Evolutionary conservation across 2,888 invertebrate genomes (phyloP), one percentile per base, ranked within the genome.

Genomic region (Opisthograptis luteolata): DNA sequence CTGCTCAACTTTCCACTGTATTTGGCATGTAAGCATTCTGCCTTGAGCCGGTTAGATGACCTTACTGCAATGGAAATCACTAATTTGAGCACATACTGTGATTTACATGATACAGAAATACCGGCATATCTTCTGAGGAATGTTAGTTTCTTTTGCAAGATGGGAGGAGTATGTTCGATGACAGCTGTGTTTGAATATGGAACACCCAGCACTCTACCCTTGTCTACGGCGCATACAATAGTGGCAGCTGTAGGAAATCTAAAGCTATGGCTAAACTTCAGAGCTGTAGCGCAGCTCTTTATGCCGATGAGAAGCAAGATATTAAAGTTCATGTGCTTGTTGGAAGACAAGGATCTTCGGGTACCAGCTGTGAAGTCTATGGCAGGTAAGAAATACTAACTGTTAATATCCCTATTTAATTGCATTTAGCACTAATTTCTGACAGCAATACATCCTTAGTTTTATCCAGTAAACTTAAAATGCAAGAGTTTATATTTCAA

Each of bases 81-180:
- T 68, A 93, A 92, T 67, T 85, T 96, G 59, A 94, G 95, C 80
- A 93, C 94, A 57, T 97, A 95, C 78, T 98, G 98, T 89, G 98
- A 98, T 88, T 92, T 98, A 37, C 96, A 98, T 87, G 98, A 98
- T 84, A 96, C 97, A 44, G 98, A 98, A 84, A 96, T 98, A 74
- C 97, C 98, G 15, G 95, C 97, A 49, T 96, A 96, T 80, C 92
- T 98, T 58, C 92, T 98, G 52, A 93, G 97, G 46, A 98, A 98
- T 87, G 97, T 98, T n/a, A 96, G 96, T 67, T 92, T 97, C 71
- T 98, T 98, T 87, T 98, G 98, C 84, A 97, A 97, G 80, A 93
- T 95, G 60, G 97, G 97, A 52, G 98, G 98, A 17, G 94, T 98
- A 52, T 94, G 95, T 74, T 94, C 96, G 22, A 96, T 98, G 94